A percentile compares a stretch with the other conserved stretches of the same genome.
Conservation (phyloP, 1,140 invertebrate species). For the Magallana gigas region DNA sequence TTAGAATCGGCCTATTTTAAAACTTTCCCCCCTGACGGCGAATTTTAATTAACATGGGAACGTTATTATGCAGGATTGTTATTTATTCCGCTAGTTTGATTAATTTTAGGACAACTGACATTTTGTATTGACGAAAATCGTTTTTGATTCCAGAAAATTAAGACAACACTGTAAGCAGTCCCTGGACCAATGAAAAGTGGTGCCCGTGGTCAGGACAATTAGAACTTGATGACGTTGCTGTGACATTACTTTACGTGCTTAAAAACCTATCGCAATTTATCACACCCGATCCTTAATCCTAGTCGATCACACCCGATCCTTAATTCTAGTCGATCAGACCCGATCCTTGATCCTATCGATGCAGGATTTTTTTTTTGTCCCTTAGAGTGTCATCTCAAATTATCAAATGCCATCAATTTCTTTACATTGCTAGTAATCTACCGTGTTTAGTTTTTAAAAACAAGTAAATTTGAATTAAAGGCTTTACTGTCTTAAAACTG, state of each 20-base stretch:
- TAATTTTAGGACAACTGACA: not conserved
- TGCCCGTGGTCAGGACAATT: not conserved
- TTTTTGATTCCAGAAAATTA: not conserved
- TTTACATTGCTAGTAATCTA: too few species aligned
- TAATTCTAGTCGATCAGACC: too few species aligned
- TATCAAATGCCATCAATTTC: too few species aligned
- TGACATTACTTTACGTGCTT: not conserved
- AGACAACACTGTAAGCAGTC: not conserved
- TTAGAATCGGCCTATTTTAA: not conserved
- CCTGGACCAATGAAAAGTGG: not conserved
- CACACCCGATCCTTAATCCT: not conserved
- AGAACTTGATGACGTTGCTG: conserved; percentile 3
- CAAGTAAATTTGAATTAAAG: too few species aligned
- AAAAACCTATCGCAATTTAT: not conserved
- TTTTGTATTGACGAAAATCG: not conserved
- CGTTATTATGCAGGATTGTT: conserved; percentile 23
- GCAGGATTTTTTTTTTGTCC: too few species aligned
- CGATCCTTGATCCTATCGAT: too few species aligned
- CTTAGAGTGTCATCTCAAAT: too few species aligned
- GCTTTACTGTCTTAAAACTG: too few species aligned
- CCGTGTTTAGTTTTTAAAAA: too few species aligned
- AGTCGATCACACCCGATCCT: too few species aligned
- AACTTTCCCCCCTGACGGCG: not conserved
- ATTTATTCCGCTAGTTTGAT: not conserved
- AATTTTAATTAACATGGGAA: conserved; percentile 28